phyloP scores from a whole-genome alignment of 2,113 vertebrate species.

The Cettia cetti region DNA sequence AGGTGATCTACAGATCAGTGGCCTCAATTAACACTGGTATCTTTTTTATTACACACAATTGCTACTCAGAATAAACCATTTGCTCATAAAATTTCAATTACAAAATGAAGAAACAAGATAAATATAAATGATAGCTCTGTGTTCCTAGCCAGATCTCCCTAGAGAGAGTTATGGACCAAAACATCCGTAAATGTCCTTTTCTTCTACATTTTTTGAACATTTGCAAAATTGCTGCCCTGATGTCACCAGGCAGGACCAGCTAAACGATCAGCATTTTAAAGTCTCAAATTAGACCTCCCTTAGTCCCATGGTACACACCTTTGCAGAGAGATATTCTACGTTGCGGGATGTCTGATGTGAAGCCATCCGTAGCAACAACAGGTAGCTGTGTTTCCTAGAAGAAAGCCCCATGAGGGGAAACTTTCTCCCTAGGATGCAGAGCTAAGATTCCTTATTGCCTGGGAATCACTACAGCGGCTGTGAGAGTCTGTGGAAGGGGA shows the following conservation, averaged over 20 bases:
- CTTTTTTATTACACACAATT: neutral
- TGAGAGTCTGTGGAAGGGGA: neutral
- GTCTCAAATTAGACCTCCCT: neutral
- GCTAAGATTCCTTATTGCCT: neutral
- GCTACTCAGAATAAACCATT: neutral
- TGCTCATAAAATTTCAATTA: neutral
- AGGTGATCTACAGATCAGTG: neutral
- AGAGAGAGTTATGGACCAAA: neutral
- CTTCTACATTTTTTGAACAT: neutral
- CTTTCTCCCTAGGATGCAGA: neutral
- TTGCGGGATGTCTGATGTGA: neutral
- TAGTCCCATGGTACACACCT: neutral
- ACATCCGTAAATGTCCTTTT: neutral
- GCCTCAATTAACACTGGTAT: neutral
- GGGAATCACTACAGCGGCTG: neutral
- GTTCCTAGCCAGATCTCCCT: accelerated
- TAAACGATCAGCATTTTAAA: neutral
- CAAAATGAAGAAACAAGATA: neutral
- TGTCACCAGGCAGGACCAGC: neutral
- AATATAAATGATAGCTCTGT: neutral
- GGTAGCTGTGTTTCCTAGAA: neutral
- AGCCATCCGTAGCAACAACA: neutral
- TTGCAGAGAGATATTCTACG: accelerated
- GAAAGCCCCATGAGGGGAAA: neutral
- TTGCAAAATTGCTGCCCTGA: neutral